Base-by-base conservation (phyloP, 2,888 invertebrate species). In the Sphaerophoria taeniata region DNA sequence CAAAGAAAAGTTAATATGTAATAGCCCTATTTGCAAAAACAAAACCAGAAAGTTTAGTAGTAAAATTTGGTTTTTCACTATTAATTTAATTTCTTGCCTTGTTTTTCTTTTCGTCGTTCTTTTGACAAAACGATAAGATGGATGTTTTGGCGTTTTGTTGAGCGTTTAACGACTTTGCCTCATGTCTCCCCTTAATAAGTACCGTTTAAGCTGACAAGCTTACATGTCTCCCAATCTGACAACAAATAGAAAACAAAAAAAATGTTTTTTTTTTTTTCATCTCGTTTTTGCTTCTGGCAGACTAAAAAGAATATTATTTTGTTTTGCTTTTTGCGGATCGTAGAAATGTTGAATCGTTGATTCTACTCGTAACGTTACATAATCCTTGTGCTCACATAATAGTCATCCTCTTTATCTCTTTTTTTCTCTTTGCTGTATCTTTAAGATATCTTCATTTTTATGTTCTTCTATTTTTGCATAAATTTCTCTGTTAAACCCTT, bases 311-410 rank as follows among this genome's bases (percentile, higher is more conserved):
- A 63, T 63, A 51, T 14, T 47, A 24, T 49, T 49, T 39, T 51
- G 55, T 65, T 63, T 61, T 63, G 51, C 36, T 70, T 14, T 24
- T 75, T 79, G 58, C 43, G 49, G 75, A 71, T 72, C 65, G 65
- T 65, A 67, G 24, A 24, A 24, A 24, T 2, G 24, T 24, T 2
- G 24, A 24, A 24, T 24, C 24, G 24, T 24, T 24, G 24, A 24
- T 24, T 24, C 24, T 24, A 6, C 6, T 12, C 12, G 6, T 58
- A 76, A 39, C 11, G 43, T 85, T 81, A 85, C 76, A 81, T 81
- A 85, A 85, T 77, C 12, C 69, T 45, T 79, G 5, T 81, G 85
- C 76, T 85, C 70, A 81, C 76, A 73, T 73, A 81, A 81, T 70
- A 76, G 58, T 47, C 70, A 47, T 49, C 73, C n/a, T 39, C 56